Conservation (phyloP, 2,888 invertebrate genomes). For the Platycheirus albimanus region DNA sequence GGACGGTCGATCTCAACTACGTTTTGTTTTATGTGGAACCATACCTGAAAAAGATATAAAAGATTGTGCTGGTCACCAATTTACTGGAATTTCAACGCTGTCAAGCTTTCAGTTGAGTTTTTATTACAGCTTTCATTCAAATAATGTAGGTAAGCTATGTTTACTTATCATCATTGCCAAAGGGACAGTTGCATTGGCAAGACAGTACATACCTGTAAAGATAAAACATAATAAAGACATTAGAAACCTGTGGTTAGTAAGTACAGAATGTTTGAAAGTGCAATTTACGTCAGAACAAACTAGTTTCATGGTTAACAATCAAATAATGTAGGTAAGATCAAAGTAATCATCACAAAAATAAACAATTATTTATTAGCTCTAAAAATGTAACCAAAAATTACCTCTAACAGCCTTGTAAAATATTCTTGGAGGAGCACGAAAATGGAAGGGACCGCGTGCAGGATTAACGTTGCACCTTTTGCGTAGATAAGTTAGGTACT, state of each 20-base stretch:
- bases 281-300: neutral
- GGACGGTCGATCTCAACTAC: too few relatives aligned
- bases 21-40: constrained; percentile 98
- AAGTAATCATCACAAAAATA: constrained; percentile 84
- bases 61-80: neutral
- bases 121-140: constrained; percentile 85
- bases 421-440: constrained; percentile 98
- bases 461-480: constrained; percentile 99
- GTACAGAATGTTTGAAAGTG: neutral
- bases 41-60: constrained; percentile 87
- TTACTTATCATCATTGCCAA: constrained; percentile 75
- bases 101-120: constrained; percentile 77
- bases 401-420: constrained; percentile 99
- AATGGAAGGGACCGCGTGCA: constrained; percentile 98
- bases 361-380: too few relatives aligned
- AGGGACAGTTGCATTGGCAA: too few relatives aligned
- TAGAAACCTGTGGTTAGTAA: neutral
- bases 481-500: constrained; percentile 97
- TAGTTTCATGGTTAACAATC: constrained; percentile 78
- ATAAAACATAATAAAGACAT: constrained; percentile 1
- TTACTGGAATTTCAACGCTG: too few relatives aligned
- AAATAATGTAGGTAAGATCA: constrained; percentile 81
- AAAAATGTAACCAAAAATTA: constrained; percentile 81
- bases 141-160: constrained; percentile 84
- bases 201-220: constrained; percentile 42